Evolutionary conservation across 2,888 invertebrate species (phyloP), one percentile per base, ranked within the genome.

Genomic region (Apotomis capreana): DNA sequence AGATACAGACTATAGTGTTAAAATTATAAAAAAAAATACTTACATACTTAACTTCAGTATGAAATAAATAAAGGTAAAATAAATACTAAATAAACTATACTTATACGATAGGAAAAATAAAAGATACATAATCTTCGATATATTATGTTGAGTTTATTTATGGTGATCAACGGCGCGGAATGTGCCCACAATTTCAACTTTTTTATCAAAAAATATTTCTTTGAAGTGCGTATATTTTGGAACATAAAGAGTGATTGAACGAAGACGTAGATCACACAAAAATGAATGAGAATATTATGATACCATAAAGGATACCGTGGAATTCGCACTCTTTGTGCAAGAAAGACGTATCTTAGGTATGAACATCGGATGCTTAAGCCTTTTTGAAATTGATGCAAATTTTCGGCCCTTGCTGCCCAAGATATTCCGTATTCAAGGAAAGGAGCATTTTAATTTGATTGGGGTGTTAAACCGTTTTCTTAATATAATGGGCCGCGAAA

Each of bases 361-460:
- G 5, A 40, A 5, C 5, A 5, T 44, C 52, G 15, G 12, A 0
- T 4, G 40, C 4, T 64, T 64, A 63, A 12, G 52, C 37, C 13
- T 15, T 40, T 63, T 52, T n/a, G n/a, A 6, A 52, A 52, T 13
- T 6, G n/a, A 40, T 13, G 5, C 13, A 13, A 52, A 37, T 4
- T 13, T 52, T 54, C 12, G 54, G 55, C 26, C 15, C 54, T 44
- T 64, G 54, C 64, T 59, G 44, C 13, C 13, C 13, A 2, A 40
- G 52, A 37, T 52, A 54, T 63, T 37, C 52, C 36, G 52, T 52
- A 54, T 52, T 52, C 13, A 40, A 40, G 52, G 13, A 63, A 63
- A 63, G 15, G 10, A 13, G 54, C 9, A 52, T 63, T 63, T 63
- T 63, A 63, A 54, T 54, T 63, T 40, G 40, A 54, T 63, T 52